phyloP scores from a whole-genome alignment of 2,797 vertebrate species.

The Loris lydekkerianus region DNA sequence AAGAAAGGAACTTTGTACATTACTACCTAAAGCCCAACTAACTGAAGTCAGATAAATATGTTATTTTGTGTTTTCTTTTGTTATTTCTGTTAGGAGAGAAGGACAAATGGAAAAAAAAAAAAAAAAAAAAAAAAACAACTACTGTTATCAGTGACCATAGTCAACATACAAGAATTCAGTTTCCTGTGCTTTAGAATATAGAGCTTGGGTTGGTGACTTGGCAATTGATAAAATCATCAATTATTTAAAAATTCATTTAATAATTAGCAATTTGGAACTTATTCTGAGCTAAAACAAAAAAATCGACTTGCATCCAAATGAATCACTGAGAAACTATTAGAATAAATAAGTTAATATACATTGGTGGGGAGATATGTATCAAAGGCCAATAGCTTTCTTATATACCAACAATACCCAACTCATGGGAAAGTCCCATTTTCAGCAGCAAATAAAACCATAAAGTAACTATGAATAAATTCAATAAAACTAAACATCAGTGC shows the following conservation, averaged over 20 bases:
- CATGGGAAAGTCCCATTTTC: accelerated
- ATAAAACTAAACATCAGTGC: neutral
- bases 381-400: neutral
- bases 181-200: neutral
- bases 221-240: neutral
- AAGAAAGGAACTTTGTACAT: neutral
- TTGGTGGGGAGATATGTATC: neutral
- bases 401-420: neutral
- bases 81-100: neutral
- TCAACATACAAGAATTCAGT: neutral
- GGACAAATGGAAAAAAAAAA: neutral
- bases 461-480: neutral
- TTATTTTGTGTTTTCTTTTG: neutral
- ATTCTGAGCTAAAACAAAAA: neutral
- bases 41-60: neutral
- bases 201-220: neutral
- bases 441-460: neutral
- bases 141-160: neutral
- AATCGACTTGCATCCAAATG: neutral
- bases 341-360: neutral
- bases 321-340: neutral
- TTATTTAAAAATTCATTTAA: neutral
- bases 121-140: neutral
- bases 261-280: neutral
- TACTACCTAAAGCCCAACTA: neutral